These are phyloP conservation scores for Arion vulgaris DNA, from an alignment of 1,140 invertebrate genomes.

Conservation along the genomic window DNA sequence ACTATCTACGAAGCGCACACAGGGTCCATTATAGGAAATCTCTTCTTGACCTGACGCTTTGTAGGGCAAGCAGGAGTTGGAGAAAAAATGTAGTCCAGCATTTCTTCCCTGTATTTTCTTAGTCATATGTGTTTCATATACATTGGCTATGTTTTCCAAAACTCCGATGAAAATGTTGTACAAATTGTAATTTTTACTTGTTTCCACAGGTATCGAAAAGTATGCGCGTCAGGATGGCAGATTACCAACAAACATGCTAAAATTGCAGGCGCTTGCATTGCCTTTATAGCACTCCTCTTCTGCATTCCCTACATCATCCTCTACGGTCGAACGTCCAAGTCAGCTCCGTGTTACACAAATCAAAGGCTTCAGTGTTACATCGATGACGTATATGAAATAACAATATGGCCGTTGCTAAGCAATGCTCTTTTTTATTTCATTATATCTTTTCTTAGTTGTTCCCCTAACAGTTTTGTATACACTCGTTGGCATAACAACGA, in stretches of 20 bases:
- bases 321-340: not conserved
- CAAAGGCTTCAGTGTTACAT: not conserved
- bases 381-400: not conserved
- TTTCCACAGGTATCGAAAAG: conserved; percentile 28
- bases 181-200: too few species aligned
- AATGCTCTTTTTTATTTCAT: conserved; percentile 10
- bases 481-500: not conserved
- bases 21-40: too few species aligned
- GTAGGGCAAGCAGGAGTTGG: too few species aligned
- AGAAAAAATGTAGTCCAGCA: too few species aligned
- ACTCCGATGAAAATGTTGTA: too few species aligned
- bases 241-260: not conserved
- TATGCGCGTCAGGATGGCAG: not conserved
- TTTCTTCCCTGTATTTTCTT: too few species aligned
- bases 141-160: too few species aligned
- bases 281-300: not conserved
- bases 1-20: too few species aligned
- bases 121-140: too few species aligned
- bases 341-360: not conserved
- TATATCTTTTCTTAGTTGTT: not conserved
- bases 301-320: conserved; percentile 9
- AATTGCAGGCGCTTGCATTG: not conserved
- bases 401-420: conserved; percentile 13
- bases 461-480: not conserved
- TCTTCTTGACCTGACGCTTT: too few species aligned